These are phyloP conservation scores for Parazoanthus atlanticus DNA, from an alignment of 92 coral and sea anemone genomes.

Conservation along the genomic window DNA sequence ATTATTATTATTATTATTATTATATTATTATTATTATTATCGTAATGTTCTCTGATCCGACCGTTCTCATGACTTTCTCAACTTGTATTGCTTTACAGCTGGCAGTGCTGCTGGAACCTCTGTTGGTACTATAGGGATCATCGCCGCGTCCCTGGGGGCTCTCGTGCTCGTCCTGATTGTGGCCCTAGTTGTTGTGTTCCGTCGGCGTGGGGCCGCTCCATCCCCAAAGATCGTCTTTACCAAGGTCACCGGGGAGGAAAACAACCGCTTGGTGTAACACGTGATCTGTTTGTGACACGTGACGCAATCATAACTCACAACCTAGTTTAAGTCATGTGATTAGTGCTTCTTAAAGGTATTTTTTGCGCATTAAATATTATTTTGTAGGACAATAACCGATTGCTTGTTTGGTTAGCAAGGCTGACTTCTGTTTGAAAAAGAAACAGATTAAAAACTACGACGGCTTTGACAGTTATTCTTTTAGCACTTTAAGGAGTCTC, in stretches of 20 bases:
- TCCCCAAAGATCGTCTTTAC: slow-evolving; percentile 61
- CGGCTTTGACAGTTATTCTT: background rate
- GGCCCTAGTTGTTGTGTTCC: slow-evolving; percentile 66
- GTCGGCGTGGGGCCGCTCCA: slow-evolving; percentile 54
- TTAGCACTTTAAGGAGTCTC: background rate
- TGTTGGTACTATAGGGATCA: slow-evolving; percentile 62
- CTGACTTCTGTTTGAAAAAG: background rate
- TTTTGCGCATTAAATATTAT: background rate
- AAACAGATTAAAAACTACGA: background rate
- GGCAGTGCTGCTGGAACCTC: slow-evolving; percentile 44
- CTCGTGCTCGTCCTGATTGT: slow-evolving; percentile 66
- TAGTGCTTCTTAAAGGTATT: background rate
- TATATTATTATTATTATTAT: background rate
- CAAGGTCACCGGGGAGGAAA: slow-evolving; percentile 61
- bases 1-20: no score
- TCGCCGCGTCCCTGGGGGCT: slow-evolving; percentile 82
- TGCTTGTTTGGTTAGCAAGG: slow-evolving; percentile 15
- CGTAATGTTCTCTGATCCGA: background rate
- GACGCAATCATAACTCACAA: background rate
- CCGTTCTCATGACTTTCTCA: background rate
- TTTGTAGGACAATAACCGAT: background rate
- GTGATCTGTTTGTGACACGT: background rate
- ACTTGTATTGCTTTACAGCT: slow-evolving; percentile 21
- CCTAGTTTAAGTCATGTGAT: background rate
- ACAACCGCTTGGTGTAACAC: slow-evolving; percentile 67